These are phyloP conservation scores for Sapajus apella DNA, from an alignment of 2,113 vertebrate species.

Conservation along the genomic window DNA sequence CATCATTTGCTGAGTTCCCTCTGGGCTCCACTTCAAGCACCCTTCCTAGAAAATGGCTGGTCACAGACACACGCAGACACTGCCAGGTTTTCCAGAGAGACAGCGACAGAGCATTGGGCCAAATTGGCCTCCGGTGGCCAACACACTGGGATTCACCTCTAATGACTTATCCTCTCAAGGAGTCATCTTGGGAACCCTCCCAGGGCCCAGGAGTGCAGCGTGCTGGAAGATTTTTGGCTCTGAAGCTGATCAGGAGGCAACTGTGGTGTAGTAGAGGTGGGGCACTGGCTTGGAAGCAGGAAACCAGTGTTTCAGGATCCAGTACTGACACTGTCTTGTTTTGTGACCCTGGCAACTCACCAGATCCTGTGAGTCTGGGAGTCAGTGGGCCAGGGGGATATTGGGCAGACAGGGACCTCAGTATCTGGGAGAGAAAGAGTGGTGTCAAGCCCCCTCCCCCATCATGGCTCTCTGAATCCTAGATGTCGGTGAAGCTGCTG, in stretches of 20 bases:
- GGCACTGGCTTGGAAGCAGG: not conserved
- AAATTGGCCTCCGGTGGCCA: conserved; percentile 63
- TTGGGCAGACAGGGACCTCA: not conserved
- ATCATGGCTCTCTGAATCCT: conserved; percentile 44
- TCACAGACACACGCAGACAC: not conserved
- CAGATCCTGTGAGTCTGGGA: not conserved
- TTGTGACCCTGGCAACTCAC: conserved; percentile 20
- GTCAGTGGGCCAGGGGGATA: not conserved
- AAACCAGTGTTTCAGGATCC: not conserved
- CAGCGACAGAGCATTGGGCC: not conserved
- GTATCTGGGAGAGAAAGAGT: not conserved
- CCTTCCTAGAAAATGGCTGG: conserved; percentile 66
- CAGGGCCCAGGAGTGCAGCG: not conserved
- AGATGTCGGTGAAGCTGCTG: conserved; percentile 38
- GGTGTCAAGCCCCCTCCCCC: conserved; percentile 38
- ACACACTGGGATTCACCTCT: conserved; percentile 29
- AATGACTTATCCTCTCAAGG: conserved; percentile 2
- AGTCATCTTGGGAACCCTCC: not conserved
- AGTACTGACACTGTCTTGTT: not conserved
- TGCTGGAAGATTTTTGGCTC: not conserved
- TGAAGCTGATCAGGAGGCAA: not conserved
- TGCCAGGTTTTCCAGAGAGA: conserved; percentile 58
- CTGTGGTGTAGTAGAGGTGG: not conserved
- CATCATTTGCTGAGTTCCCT: conserved; percentile 32
- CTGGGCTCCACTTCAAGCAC: conserved; percentile 30